Percentiles rank a stretch among this genome's conserved stretches.
These are phyloP conservation scores for Temnopleurus reevesii DNA, from an alignment of 53 echinoderm and acorn worm genomes.

Conservation along the genomic window DNA sequence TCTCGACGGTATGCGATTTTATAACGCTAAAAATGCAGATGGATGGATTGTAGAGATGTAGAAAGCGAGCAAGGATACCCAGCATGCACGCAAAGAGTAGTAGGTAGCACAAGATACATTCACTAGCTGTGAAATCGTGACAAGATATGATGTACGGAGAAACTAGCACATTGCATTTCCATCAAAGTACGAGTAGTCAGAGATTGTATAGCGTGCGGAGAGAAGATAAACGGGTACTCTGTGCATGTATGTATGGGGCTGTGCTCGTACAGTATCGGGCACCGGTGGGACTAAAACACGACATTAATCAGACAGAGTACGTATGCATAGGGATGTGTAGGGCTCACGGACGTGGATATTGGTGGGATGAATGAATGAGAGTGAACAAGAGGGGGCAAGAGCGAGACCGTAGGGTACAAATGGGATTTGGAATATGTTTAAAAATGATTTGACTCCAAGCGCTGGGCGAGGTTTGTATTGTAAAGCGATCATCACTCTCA, in stretches of 20 bases:
- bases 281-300: background rate
- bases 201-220: background rate
- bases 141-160: background rate
- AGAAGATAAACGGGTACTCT: too few species aligned
- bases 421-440: background rate
- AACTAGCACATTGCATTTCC: background rate
- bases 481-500: background rate
- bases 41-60: background rate
- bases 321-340: conserved; percentile 14
- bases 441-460: too few species aligned
- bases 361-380: background rate
- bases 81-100: background rate
- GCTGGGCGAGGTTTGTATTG: background rate
- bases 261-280: background rate
- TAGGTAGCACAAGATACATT: background rate
- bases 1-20: conserved; percentile 1
- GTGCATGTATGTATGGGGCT: background rate
- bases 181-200: background rate
- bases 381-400: background rate
- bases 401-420: background rate
- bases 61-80: background rate
- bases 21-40: background rate
- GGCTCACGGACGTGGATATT: background rate
- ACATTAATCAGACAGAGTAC: conserved; percentile 20
- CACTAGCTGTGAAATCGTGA: background rate